Evolutionary conservation across 2,113 vertebrate genomes (phyloP).

Genomic region (Argyrosomus japonicus): DNA sequence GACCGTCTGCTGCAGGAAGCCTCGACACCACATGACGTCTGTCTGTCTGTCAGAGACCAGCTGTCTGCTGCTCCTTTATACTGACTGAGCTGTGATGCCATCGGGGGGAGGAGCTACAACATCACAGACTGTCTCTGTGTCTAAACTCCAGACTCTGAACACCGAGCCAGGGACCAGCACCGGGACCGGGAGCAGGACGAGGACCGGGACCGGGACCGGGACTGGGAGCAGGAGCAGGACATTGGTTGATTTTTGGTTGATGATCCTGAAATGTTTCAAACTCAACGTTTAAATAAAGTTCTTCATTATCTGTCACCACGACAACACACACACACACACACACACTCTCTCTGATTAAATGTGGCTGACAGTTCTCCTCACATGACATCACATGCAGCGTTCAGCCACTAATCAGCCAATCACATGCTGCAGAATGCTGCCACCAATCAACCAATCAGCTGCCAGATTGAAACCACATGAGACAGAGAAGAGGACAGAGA

Average conservation of each 20-base stretch:
- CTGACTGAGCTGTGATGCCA: constrained; percentile 33
- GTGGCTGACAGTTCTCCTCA: constrained; percentile 57
- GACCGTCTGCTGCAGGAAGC: constrained; percentile 53
- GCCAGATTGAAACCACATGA: constrained; percentile 36
- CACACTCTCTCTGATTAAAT: constrained; percentile 36
- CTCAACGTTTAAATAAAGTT: too few species aligned
- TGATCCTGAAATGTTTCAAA: too few species aligned
- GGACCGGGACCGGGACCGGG: too few species aligned
- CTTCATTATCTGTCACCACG: neutral
- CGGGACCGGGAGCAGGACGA: too few species aligned
- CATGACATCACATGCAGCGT: constrained; percentile 70
- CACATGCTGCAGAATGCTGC: constrained; percentile 67
- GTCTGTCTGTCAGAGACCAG: neutral
- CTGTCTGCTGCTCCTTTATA: constrained; percentile 35
- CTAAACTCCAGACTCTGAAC: too few species aligned
- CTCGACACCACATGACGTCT: constrained; percentile 63
- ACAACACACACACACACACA: neutral
- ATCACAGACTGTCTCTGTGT: too few species aligned
- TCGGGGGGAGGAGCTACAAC: neutral
- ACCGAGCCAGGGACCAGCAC: too few species aligned
- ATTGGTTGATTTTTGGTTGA: too few species aligned
- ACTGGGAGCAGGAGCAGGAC: too few species aligned
- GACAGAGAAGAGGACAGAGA: neutral
- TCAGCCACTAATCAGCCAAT: constrained; percentile 59
- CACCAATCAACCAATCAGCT: constrained; percentile 70